Percentiles rank a stretch among this genome's conserved stretches.
Evolutionary conservation across 2,113 vertebrate genomes (phyloP).

Genomic region (Microtus montanus): DNA sequence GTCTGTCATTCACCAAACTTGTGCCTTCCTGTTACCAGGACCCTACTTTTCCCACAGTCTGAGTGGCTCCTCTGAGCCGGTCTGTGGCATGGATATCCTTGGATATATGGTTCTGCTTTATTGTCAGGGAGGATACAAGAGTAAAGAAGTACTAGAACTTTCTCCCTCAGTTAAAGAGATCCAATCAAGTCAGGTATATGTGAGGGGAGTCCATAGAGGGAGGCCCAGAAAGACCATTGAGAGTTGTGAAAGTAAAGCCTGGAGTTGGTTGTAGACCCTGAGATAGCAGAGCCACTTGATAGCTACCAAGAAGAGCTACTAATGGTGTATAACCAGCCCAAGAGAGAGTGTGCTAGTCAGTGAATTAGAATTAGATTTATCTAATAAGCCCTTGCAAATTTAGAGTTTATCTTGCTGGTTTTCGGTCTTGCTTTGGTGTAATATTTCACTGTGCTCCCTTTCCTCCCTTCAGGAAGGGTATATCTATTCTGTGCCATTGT

Average conservation of each 20-base stretch:
- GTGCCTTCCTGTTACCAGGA: too few species aligned
- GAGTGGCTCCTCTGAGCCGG: too few species aligned
- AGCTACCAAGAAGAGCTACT: not conserved
- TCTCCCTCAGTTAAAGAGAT: not conserved
- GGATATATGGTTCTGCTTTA: not conserved
- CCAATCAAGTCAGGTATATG: not conserved
- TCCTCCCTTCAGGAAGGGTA: not conserved
- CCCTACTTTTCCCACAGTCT: too few species aligned
- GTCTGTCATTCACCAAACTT: too few species aligned
- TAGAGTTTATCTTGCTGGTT: not conserved
- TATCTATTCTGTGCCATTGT: not conserved
- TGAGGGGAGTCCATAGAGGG: not conserved
- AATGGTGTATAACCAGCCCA: not conserved
- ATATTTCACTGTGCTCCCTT: not conserved
- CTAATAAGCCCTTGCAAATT: not conserved
- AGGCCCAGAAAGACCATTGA: not conserved
- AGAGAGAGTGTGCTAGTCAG: not conserved
- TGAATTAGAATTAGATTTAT: not conserved
- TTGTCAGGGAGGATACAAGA: not conserved
- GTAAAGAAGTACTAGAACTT: not conserved
- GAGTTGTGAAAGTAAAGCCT: not conserved
- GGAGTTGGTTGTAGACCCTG: not conserved
- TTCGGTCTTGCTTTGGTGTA: not conserved
- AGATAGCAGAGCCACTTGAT: not conserved
- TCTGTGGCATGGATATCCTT: not conserved